These are phyloP conservation scores for Eupithecia insigniata DNA, from an alignment of 2,888 invertebrate genomes.

Conservation along the genomic window DNA sequence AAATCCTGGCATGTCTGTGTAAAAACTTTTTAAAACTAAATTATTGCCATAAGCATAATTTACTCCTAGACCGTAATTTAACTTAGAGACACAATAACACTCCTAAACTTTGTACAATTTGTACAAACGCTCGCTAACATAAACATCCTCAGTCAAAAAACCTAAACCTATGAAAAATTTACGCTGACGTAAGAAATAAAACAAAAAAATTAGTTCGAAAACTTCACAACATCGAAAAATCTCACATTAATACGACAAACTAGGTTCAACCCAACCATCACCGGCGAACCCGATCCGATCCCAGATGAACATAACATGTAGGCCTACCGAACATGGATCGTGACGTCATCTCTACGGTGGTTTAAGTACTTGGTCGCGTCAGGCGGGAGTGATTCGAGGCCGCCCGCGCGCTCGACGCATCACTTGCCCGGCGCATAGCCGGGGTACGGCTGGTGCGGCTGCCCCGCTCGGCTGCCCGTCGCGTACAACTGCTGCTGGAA, in stretches of 20 bases:
- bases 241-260: slow-evolving; percentile 64
- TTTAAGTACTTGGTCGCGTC: slow-evolving; percentile 30
- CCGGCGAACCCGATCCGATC: not conserved
- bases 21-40: slow-evolving; percentile 71
- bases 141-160: slow-evolving; percentile 72
- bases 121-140: slow-evolving; percentile 75
- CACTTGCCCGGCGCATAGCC: slow-evolving; percentile 80
- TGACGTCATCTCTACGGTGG: slow-evolving; percentile 44
- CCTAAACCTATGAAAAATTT: slow-evolving; percentile 57
- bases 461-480: slow-evolving; percentile 83
- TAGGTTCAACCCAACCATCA: slow-evolving; percentile 4
- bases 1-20: slow-evolving; percentile 77
- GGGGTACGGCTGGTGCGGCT: slow-evolving; percentile 76
- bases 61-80: slow-evolving; percentile 77
- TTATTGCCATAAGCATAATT: slow-evolving; percentile 76
- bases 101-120: slow-evolving; percentile 78
- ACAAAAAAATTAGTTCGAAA: slow-evolving; percentile 54
- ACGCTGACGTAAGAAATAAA: slow-evolving; percentile 48
- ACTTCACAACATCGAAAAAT: slow-evolving; percentile 62
- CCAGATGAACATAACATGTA: not conserved
- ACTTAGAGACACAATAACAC: slow-evolving; percentile 77
- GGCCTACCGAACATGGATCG: slow-evolving; percentile 5
- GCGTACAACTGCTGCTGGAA: slow-evolving; percentile 98
- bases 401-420: slow-evolving; percentile 45
- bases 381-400: slow-evolving; percentile 34